Base-by-base conservation (phyloP, 1,140 invertebrate genomes). In the Brachionus koreanus region DNA sequence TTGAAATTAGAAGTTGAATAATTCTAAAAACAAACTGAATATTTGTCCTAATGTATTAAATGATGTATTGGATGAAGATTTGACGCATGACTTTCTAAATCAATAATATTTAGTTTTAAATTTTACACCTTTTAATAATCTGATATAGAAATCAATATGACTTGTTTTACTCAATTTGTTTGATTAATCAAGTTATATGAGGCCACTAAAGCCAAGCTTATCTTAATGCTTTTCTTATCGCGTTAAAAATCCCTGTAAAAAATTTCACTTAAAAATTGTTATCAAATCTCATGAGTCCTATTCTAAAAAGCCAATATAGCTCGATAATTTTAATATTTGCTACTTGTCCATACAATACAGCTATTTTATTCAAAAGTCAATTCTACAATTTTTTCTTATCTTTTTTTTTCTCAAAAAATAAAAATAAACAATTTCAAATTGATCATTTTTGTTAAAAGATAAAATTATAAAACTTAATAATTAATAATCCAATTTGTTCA, bases 91-190 rank as follows among this genome's bases (percentile, higher is more conserved):
- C 25, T 65, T 65, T 65, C 16, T 65, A 13, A 33, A 33, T 65
- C 33, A 35, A 65, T 39, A 16, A 35, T 12, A 5, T 39, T 16
- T 23, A 69, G 65, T 16, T 69, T 19, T 5, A 39, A 37, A 37
- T 69, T 69, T 69, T 69, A 69, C 65, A 69, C 65, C 35, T 69
- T 37, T 16, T 69, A 69, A 69, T 69, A 42, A 69, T 69, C 65
- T 39, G 65, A 69, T 69, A 65, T 65, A 0, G 3, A 37, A 39
- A 19, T 37, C n/a, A 39, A 39, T 69, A 69, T 69, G 29, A 39
- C 65, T 35, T 69, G 65, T 69, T 39, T 69, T 69, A 69, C 65
- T 69, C 65, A 69, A 69, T 69, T 69, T 69, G 65, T 69, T 69
- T 69, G 29, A 69, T 69, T 69, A 69, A 69, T 69, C 37, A 69